phyloP scores from a whole-genome alignment of 2,113 vertebrate species.

The Ceratotherium simum region DNA sequence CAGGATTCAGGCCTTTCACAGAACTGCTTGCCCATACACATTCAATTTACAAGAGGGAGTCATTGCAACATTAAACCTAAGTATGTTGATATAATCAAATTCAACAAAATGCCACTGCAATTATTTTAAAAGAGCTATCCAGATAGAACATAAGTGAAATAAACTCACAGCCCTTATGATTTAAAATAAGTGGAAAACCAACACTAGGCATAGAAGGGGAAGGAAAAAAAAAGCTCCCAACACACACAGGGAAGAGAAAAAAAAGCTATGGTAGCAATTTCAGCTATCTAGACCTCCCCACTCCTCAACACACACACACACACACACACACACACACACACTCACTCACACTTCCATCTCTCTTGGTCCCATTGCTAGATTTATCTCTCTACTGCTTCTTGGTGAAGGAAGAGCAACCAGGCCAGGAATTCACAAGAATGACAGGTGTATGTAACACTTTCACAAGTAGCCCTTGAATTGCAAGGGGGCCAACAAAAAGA shows the following conservation, averaged over 20 bases:
- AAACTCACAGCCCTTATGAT: conserved; percentile 15
- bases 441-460: not conserved
- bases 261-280: not conserved
- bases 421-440: not conserved
- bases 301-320: too few relatives aligned
- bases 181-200: not conserved
- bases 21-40: not conserved
- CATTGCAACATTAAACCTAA: conserved; percentile 39
- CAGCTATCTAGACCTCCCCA: not conserved
- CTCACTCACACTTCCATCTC: not conserved
- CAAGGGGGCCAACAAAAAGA: not conserved
- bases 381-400: not conserved
- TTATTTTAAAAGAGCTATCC: conserved; percentile 33
- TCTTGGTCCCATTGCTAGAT: not conserved
- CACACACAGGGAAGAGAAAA: not conserved
- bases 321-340: not conserved
- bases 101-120: conserved; percentile 15
- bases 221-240: too few relatives aligned
- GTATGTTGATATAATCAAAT: not conserved
- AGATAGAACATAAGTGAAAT: not conserved
- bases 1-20: conserved; percentile 35
- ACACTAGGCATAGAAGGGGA: conserved; percentile 1
- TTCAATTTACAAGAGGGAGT: conserved; percentile 33
- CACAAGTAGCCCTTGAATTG: not conserved
- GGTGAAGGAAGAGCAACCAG: not conserved